A percentile compares a stretch with the other conserved stretches of the same genome.
Conservation (phyloP, 2,888 invertebrate species). For the Drosophila quasianomalipes region DNA sequence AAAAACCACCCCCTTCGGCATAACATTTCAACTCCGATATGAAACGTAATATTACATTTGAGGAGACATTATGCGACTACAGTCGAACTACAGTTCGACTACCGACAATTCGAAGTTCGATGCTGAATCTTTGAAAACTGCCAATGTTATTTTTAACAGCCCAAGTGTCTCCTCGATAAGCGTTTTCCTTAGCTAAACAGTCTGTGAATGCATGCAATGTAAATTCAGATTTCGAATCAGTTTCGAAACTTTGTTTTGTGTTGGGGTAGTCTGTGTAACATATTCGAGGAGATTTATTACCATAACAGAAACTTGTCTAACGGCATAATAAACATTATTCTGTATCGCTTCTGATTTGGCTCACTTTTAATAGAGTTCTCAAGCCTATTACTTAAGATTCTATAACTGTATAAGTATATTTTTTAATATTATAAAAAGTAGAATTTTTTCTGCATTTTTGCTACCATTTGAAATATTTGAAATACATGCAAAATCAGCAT, state of each 20-base stretch:
- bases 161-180: neutral
- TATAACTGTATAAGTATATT: neutral
- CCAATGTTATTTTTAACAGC: neutral
- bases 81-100: neutral
- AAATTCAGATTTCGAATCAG: neutral
- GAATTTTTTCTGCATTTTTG: neutral
- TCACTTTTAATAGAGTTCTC: neutral
- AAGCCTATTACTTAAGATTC: neutral
- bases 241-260: neutral
- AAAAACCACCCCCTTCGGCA: neutral
- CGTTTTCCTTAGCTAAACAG: neutral
- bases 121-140: too few relatives aligned
- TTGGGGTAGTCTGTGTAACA: slow-evolving; percentile 4
- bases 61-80: neutral
- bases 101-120: neutral
- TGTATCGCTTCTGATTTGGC: neutral
- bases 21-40: neutral
- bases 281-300: neutral
- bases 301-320: neutral
- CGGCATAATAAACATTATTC: neutral
- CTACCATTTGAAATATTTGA: neutral
- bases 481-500: neutral
- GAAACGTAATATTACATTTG: neutral
- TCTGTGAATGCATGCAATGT: neutral
- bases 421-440: neutral